A percentile compares a stretch with the other conserved stretches of the same genome.
Evolutionary conservation across 2,888 invertebrate species (phyloP).

Genomic region (Tachina grossa): DNA sequence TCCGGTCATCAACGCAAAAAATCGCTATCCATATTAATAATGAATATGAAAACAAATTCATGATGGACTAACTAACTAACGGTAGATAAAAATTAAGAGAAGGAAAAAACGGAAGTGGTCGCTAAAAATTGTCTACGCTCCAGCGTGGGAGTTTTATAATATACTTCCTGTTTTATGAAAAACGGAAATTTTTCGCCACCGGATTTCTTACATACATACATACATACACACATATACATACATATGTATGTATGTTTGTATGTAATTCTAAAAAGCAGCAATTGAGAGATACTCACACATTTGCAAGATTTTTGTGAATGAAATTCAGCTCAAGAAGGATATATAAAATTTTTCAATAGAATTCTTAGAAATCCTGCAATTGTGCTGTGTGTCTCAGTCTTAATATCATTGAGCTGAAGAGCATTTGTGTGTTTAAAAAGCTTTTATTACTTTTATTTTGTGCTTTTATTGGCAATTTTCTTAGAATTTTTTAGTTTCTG

Average conservation of each 20-base stretch:
- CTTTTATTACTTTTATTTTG: conserved; percentile 46
- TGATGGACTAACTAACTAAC: conserved; percentile 31
- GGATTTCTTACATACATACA: conserved; percentile 5
- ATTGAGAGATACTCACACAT: conserved; percentile 6
- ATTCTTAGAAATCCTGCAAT: conserved; percentile 60
- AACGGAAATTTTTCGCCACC: conserved; percentile 58
- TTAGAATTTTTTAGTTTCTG: conserved; percentile 59
- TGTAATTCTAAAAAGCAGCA: not conserved
- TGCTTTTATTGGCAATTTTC: conserved; percentile 67
- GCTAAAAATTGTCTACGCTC: conserved; percentile 1
- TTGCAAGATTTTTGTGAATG: conserved; percentile 57
- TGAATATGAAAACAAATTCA: not conserved
- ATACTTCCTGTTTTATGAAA: conserved; percentile 26
- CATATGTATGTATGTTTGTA: not conserved
- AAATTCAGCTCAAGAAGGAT: conserved; percentile 56
- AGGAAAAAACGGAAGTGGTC: conserved; percentile 18
- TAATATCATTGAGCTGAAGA: conserved; percentile 14
- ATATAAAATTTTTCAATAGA: conserved; percentile 58
- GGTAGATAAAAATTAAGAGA: not conserved
- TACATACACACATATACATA: not conserved
- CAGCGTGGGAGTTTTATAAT: conserved; percentile 48
- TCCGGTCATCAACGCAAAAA: conserved; percentile 15
- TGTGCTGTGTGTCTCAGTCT: not conserved
- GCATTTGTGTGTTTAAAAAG: conserved; percentile 21
- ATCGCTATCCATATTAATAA: not conserved